A percentile compares a stretch with the other conserved stretches of the same genome.
Conservation (phyloP, 2,113 vertebrate species). For the Verasper variegatus region DNA sequence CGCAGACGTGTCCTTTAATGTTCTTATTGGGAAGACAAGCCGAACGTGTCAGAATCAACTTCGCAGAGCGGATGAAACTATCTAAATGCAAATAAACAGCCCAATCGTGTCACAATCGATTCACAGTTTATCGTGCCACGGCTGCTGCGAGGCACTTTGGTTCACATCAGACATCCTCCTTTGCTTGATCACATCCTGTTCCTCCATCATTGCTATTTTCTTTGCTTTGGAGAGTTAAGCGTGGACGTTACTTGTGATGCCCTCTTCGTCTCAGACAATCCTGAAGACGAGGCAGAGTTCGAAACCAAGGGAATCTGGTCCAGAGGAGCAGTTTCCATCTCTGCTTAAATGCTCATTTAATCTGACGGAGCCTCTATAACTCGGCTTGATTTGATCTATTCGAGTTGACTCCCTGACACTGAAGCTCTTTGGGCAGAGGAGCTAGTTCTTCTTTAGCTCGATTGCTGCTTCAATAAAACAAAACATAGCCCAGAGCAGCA, state of each 20-base stretch:
- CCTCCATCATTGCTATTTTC: background rate
- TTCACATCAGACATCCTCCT: slow-evolving; percentile 37
- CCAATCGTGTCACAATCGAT: slow-evolving; percentile 44
- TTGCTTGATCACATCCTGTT: slow-evolving; percentile 25
- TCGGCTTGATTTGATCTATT: background rate
- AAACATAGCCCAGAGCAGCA: background rate
- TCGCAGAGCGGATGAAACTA: slow-evolving; percentile 58
- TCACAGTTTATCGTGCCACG: slow-evolving; percentile 36
- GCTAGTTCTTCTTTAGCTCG: background rate
- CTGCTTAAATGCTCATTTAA: background rate
- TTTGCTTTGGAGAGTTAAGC: background rate
- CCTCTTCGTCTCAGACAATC: background rate
- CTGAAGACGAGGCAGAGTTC: background rate
- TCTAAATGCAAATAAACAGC: slow-evolving; percentile 80
- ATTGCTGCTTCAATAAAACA: background rate
- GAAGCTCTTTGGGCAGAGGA: too few relatives aligned
- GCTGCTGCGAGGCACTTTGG: slow-evolving; percentile 23
- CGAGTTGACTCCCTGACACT: background rate
- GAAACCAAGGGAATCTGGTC: background rate
- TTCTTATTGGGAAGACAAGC: slow-evolving; percentile 38
- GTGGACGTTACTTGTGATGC: slow-evolving; percentile 7
- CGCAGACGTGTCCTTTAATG: slow-evolving; percentile 41
- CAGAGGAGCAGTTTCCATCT: background rate
- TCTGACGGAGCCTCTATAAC: background rate
- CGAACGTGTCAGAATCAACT: slow-evolving; percentile 38